Base-by-base conservation (phyloP, 2,888 invertebrate species). In the Auanema sp. region DNA sequence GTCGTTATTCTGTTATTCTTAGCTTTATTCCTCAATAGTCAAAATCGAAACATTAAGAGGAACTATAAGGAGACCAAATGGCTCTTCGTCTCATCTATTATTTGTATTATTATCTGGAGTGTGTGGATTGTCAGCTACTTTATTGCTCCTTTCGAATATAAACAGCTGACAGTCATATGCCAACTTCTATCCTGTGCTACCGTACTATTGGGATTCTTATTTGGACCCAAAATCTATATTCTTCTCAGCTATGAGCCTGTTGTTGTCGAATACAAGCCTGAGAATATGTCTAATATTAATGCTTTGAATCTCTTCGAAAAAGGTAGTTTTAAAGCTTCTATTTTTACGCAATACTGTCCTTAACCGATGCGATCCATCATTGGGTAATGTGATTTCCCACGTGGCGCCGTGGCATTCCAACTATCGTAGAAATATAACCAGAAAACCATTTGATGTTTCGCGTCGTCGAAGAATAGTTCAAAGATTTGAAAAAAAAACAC, bases 51-150 rank as follows among this genome's bases (percentile, higher is more conserved):
- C 56, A 79, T 83, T 69, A 81, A 80, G 63, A 72, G 83, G 40
- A 83, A 83, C 65, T 83, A 83, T 67, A 81, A 83, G 73, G 83
- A 83, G 66, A 78, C 83, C 42, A 81, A 81, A 53, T 81, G 81
- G 81, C 65, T 83, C 33, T 74, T 81, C 65, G 71, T 76, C 49
- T 75, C 81, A 10, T 74, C 78, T 8, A 65, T 79, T 16, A 63
- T 69, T 16, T 79, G 79, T 49, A 65, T 74, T 21, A 64, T 76
- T 14, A 68, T 77, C 18, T 79, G 80, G 77, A 56, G 71, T 10
- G 65, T 67, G 18, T 81, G 81, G 80, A 64, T 75, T 40, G 67
- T 69, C 8, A 64, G 68, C n/a, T 79, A 77, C 53, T 58, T 75
- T 21, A 51, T 68, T n/a, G 62, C 76, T 49, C 53, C 53, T 1